Evolutionary conservation across 2,797 vertebrate species (phyloP), one percentile per base, ranked within the genome.

Genomic region (Lycodopsis pacificus): DNA sequence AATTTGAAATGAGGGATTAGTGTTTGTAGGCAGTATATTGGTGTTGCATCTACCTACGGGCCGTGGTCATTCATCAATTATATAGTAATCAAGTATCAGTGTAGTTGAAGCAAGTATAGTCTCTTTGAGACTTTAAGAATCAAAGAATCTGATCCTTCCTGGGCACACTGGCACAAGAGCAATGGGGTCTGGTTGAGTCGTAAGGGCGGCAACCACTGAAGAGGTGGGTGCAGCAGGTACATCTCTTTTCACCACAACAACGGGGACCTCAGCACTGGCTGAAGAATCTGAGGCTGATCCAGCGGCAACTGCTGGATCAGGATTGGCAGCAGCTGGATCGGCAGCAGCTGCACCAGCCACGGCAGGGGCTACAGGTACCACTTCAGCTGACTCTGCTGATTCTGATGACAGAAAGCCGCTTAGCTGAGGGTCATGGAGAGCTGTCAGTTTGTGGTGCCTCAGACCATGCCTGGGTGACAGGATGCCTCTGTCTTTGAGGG

Each of bases 391-490:
- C 67, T 93, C 87, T 20, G 46, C 7, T 48, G 92, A 89, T 59
- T 89, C 90, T 5, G 77, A 12, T 42, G 94, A 95, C 65, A 96
- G 69, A 46, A 88, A 71, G n/a, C 80, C 36, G 0, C 34, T 95
- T 3, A 48, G 34, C 0, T 77, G 13, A 13, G 94, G 94, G 81
- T 95, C 38, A 19, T 95, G 91, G 19, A 69, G 2, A 10, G 82
- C 0, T 0, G 93, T 95, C 65, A 95, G 88, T 63, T 93, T 92
- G 88, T 96, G 94, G 89, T 93, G 86, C 38, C 38, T 82, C 25
- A 93, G 76, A 10, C 90, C 89, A 1, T 93, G 91, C 22, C 64
- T 88, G 66, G 34, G 61, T 8, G 83, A 74, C 32, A 69, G 27
- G 61, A 30, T 75, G 4, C 57, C 73, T 25, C 51, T 46, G 4